These are phyloP conservation scores for Peromyscus californicus DNA, from an alignment of 2,113 vertebrate genomes.

Conservation along the genomic window DNA sequence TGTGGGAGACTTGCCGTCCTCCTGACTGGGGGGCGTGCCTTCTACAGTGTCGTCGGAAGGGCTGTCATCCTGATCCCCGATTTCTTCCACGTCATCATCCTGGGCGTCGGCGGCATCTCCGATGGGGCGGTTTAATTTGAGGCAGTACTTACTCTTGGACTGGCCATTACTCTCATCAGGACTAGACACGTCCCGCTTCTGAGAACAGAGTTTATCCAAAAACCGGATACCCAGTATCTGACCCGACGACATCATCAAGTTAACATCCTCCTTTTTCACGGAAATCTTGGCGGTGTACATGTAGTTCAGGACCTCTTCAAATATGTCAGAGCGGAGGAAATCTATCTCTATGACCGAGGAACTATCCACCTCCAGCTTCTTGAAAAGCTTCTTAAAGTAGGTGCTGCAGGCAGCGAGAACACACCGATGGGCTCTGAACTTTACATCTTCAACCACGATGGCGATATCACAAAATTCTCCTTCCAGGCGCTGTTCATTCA, in stretches of 20 bases:
- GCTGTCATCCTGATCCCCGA: conserved; percentile 95
- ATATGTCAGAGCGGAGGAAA: conserved; percentile 98
- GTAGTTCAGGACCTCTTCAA: conserved; percentile 98
- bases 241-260: conserved; percentile 99
- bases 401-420: conserved; percentile 97
- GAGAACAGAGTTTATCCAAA: conserved; percentile 98
- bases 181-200: conserved; percentile 96
- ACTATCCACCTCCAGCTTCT: conserved; percentile 97
- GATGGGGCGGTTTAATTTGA: conserved; percentile 92
- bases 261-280: conserved; percentile 97
- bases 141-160: conserved; percentile 92
- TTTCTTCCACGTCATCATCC: conserved; percentile 94
- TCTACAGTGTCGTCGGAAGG: conserved; percentile 92
- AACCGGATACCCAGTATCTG: conserved; percentile 98
- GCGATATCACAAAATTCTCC: conserved; percentile 98
- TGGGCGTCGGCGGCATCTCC: conserved; percentile 90
- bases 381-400: conserved; percentile 98
- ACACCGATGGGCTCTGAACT: conserved; percentile 96
- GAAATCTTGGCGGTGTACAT: conserved; percentile 99
- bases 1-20: conserved; percentile 92
- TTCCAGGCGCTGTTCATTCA: conserved; percentile 97
- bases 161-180: conserved; percentile 92
- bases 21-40: conserved; percentile 91
- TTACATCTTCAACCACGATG: conserved; percentile 97
- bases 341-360: conserved; percentile 98